Conservation (phyloP, 35 echinoderm and acorn worm genomes). For the Ophioderma brevispina region DNA sequence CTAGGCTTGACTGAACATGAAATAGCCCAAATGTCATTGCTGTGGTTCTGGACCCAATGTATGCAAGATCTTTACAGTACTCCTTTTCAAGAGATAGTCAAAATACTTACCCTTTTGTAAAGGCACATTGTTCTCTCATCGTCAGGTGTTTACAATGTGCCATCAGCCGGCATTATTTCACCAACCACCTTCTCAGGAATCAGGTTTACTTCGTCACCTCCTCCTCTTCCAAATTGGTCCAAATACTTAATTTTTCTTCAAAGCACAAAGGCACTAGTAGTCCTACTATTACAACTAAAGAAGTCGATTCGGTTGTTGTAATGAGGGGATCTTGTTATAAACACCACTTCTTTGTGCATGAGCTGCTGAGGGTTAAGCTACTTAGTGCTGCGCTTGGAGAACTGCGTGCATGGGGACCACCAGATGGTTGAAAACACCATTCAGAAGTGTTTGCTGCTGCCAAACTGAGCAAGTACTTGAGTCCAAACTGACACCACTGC, state of each 20-base stretch:
- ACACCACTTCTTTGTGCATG: not conserved
- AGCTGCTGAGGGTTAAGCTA: not conserved
- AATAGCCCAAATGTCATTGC: no score
- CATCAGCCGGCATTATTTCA: constrained; percentile 80
- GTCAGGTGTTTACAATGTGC: constrained; percentile 67
- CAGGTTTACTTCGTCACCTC: constrained; percentile 27
- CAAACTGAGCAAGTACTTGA: no score
- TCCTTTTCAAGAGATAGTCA: no score
- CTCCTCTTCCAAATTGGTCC: constrained; percentile 46
- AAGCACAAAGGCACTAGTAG: not conserved
- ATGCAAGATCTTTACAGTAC: no score
- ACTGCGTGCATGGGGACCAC: no score
- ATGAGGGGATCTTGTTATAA: not conserved
- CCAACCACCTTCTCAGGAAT: constrained; percentile 70
- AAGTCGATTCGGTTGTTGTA: no score
- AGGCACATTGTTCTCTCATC: constrained; percentile 74
- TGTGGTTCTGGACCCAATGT: no score
- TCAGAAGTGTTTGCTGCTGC: no score
- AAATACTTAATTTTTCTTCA: constrained; percentile 37
- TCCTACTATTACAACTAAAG: not conserved
- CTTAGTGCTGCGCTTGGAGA: not conserved
- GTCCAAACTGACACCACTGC: no score
- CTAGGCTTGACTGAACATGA: no score
- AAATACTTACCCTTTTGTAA: constrained; percentile 98
- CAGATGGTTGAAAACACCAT: no score